Conservation (phyloP, 2,888 invertebrate species). For the Drosophila sordidapex region DNA sequence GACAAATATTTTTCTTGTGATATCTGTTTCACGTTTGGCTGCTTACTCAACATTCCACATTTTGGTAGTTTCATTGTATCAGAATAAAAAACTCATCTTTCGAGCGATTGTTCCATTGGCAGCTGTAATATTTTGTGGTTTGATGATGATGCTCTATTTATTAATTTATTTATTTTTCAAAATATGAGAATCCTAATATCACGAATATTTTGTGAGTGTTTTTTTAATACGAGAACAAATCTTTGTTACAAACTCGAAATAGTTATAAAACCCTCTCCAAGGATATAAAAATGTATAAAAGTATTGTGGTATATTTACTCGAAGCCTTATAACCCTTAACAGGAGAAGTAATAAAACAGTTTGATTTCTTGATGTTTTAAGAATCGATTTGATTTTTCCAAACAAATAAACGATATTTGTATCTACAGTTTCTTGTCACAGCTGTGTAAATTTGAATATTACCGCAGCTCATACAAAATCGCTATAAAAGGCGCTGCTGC, state of each 20-base stretch:
- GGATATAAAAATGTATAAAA: not conserved
- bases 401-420: not conserved
- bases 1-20: not conserved
- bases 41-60: not conserved
- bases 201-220: not conserved
- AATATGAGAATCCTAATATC: too few relatives aligned
- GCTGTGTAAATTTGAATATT: not conserved
- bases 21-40: not conserved
- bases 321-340: too few relatives aligned
- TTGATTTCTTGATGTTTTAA: not conserved
- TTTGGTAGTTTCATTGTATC: too few relatives aligned
- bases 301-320: not conserved
- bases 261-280: not conserved
- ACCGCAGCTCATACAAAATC: not conserved
- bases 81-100: too few relatives aligned
- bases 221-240: not conserved
- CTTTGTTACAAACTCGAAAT: not conserved
- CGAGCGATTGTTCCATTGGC: not conserved
- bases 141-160: too few relatives aligned
- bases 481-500: constrained; percentile 10
- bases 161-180: too few relatives aligned
- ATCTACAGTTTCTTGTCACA: not conserved
- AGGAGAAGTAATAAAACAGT: not conserved
- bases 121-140: too few relatives aligned
- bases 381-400: not conserved